Evolutionary conservation across 2,888 invertebrate genomes (phyloP).

Genomic region (Troides aeacus): DNA sequence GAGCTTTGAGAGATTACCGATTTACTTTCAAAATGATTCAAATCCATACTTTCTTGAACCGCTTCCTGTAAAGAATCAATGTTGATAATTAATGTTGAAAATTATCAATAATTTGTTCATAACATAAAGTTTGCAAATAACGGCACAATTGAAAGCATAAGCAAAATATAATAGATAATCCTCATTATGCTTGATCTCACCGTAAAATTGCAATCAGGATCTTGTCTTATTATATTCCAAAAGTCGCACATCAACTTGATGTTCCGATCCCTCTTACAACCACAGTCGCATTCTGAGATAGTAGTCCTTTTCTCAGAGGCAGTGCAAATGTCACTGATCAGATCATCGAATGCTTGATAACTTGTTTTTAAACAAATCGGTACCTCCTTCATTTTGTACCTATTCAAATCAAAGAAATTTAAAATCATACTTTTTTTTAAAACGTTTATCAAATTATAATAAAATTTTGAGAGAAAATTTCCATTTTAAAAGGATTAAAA

Average conservation of each 20-base stretch:
- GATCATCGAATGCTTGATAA: conserved; percentile 46
- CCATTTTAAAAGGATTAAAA: too few relatives aligned
- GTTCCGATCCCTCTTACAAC: conserved; percentile 41
- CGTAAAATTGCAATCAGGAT: conserved; percentile 55
- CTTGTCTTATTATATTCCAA: conserved; percentile 65
- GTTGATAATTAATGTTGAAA: too few relatives aligned
- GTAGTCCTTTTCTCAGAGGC: conserved; percentile 27
- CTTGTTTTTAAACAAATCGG: conserved; percentile 20
- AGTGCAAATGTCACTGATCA: conserved; percentile 50
- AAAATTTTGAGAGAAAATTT: too few relatives aligned
- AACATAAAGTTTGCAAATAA: too few relatives aligned
- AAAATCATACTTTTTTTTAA: too few relatives aligned
- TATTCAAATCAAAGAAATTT: not conserved
- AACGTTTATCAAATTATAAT: too few relatives aligned
- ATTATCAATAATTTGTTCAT: not conserved
- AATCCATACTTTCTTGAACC: conserved; percentile 47
- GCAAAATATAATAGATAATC: too few relatives aligned
- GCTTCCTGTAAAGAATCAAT: conserved; percentile 43
- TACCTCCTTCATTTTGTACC: conserved; percentile 13
- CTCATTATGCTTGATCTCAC: conserved; percentile 37
- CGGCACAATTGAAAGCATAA: too few relatives aligned
- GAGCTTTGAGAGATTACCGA: conserved; percentile 33
- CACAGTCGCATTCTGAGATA: conserved; percentile 25
- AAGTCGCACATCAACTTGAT: conserved; percentile 64
- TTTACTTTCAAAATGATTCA: conserved; percentile 17